Percentiles rank a stretch among this genome's conserved stretches.
Conservation (phyloP, 2,888 invertebrate genomes). For the Volucella inflata region DNA sequence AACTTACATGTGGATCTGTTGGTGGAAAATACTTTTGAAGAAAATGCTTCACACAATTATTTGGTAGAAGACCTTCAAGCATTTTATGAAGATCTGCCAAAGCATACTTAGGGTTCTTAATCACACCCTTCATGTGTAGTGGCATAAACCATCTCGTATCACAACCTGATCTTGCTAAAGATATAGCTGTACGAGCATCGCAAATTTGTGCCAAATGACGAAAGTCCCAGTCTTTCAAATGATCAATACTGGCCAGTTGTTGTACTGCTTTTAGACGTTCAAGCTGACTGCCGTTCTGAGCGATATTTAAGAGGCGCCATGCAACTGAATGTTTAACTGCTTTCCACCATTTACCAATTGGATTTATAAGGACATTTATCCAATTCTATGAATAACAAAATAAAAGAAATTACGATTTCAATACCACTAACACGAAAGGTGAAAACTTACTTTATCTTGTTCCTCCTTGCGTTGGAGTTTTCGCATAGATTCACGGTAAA, state of each 20-base stretch:
- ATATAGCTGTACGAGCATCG: conserved; percentile 90
- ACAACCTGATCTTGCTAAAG: conserved; percentile 89
- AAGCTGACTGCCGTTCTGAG: conserved; percentile 86
- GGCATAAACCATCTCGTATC: conserved; percentile 84
- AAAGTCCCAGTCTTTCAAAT: conserved; percentile 88
- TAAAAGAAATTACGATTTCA: too few relatives aligned
- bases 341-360: conserved; percentile 86
- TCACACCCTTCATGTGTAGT: conserved; percentile 79
- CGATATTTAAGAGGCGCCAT: conserved; percentile 87
- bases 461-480: conserved; percentile 81
- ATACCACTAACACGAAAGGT: too few relatives aligned
- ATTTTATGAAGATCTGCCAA: conserved; percentile 81
- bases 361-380: conserved; percentile 80
- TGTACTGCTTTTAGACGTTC: conserved; percentile 88
- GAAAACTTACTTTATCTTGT: conserved; percentile 79
- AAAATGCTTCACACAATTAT: conserved; percentile 81
- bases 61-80: conserved; percentile 79
- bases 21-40: conserved; percentile 82
- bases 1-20: conserved; percentile 79
- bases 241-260: conserved; percentile 87
- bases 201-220: conserved; percentile 91
- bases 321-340: conserved; percentile 87
- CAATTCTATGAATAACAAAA: too few relatives aligned
- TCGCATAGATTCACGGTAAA: conserved; percentile 83
- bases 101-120: conserved; percentile 82